Evolutionary conservation across 2,113 vertebrate species (phyloP).

Genomic region (Psilopogon haemacephalus): DNA sequence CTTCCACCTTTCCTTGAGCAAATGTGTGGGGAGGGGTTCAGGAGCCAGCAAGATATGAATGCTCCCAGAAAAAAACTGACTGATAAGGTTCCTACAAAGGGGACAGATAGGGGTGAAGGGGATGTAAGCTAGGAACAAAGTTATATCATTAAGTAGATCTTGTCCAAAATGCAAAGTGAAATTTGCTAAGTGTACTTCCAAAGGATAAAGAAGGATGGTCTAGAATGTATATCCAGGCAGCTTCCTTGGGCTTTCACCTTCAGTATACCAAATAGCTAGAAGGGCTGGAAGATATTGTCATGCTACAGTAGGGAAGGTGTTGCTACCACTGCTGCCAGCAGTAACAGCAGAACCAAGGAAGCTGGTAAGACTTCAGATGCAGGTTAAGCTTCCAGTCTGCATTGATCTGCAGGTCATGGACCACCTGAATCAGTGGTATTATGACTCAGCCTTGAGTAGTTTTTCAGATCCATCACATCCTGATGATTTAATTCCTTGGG

Average conservation of each 20-base stretch:
- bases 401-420: background rate
- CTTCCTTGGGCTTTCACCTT: background rate
- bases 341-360: background rate
- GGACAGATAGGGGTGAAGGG: background rate
- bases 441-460: background rate
- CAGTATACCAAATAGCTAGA: background rate
- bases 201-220: background rate
- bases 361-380: background rate
- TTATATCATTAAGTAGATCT: background rate
- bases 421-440: background rate
- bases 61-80: background rate
- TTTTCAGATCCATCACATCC: background rate
- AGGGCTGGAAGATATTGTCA: accelerated
- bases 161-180: background rate
- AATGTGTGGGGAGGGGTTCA: accelerated
- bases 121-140: background rate
- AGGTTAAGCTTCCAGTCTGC: background rate
- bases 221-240: background rate
- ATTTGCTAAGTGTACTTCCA: no score
- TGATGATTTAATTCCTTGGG: background rate
- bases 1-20: background rate
- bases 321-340: background rate
- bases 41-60: background rate
- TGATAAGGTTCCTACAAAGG: background rate
- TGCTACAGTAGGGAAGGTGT: background rate